Evolutionary conservation across 2,888 invertebrate species (phyloP), one percentile per base, ranked within the genome.

Genomic region (Cosmorhoe ocellata): DNA sequence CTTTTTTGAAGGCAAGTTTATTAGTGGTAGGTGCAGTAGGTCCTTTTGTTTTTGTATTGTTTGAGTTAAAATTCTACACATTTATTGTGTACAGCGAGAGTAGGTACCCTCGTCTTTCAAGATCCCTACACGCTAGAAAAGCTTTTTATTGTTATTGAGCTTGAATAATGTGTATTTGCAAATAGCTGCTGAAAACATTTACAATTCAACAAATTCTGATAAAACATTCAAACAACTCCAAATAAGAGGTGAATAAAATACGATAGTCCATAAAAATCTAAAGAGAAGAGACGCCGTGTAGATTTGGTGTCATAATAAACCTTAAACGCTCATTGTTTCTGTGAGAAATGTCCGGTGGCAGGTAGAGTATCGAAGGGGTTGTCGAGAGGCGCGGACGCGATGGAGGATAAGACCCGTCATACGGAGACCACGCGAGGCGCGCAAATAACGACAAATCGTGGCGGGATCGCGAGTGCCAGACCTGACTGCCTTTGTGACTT

Each of bases 361-460:
- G 74, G 76, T 71, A 67, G 73, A 71, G 68, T 71, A 67, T 68
- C 64, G 71, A 69, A 70, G 70, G 73, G 75, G 73, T 68, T 76
- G 79, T 77, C 71, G 69, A 70, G 70, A 78, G 78, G 75, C 74
- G 77, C 75, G 78, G 76, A 76, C 78, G 74, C 75, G 87, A 87
- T 88, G 80, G 75, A 51, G 81, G 89, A 89, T 89, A 89, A 87
- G 75, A 72, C 70, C 81, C 79, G 81, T 88, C 88, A 86, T 87
- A 58, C 58, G 47, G 51, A 47, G 54, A 48, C 53, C 46, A 58
- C 53, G 57, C 58, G 45, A 54, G 50, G 67, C 69, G 78, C 76
- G 81, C 83, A 79, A 82, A 82, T 81, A 81, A 78, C 87, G 83
- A 84, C 87, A 86, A 88, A 89, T 88, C 87, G 86, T 73, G 60